phyloP scores from a whole-genome alignment of 2,797 vertebrate species.

The Phataginus tetradactyla region DNA sequence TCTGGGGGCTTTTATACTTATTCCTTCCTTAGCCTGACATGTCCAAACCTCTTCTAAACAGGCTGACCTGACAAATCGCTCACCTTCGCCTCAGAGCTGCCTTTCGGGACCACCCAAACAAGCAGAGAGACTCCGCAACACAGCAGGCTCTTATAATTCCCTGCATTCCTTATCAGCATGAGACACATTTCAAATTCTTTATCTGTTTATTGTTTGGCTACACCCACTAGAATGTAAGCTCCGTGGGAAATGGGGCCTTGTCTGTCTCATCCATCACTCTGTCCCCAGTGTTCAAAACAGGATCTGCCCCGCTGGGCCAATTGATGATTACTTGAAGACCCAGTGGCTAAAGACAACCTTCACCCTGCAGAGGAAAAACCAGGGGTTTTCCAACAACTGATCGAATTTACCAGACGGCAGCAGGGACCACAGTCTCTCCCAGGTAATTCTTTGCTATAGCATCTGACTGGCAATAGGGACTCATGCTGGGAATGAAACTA shows the following conservation, averaged over 20 bases:
- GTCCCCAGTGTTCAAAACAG: background rate
- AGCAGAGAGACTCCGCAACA: background rate
- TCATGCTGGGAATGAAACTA: background rate
- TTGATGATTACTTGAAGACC: background rate
- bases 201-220: background rate
- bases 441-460: background rate
- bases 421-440: fast-evolving
- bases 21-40: background rate
- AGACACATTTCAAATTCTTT: background rate
- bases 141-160: background rate
- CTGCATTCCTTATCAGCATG: background rate
- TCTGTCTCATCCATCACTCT: background rate
- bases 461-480: background rate
- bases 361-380: background rate
- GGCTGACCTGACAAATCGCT: background rate
- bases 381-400: background rate
- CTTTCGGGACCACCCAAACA: background rate
- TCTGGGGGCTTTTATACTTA: background rate
- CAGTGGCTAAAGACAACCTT: background rate
- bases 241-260: background rate
- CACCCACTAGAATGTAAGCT: background rate
- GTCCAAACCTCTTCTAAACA: background rate
- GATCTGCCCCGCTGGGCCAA: background rate
- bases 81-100: background rate
- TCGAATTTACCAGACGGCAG: background rate